Base-by-base conservation (phyloP, 2,888 invertebrate species). In the Cremastinae sp. region DNA sequence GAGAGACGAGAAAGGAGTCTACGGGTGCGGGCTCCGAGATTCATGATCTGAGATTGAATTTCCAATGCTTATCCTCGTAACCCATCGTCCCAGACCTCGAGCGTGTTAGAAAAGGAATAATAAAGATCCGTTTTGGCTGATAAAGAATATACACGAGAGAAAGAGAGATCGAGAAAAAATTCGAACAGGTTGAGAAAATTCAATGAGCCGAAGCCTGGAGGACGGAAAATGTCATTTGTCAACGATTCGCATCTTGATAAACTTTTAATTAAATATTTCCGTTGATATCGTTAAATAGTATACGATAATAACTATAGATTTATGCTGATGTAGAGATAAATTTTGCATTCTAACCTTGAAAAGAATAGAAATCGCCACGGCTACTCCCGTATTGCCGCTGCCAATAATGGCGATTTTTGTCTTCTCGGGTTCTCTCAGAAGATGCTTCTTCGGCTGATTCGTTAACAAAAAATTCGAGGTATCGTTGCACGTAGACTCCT, bases 361-460 rank as follows among this genome's bases (percentile, higher is more conserved):
- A 28, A 87, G 83, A 69, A 87, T 79, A 0, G 85, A 82, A 62
- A 88, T 78, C 34, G 81, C 86, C 12, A 83, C 80, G n/a, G 87
- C 85, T 9, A 87, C 84, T 53, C 88, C 88, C 49, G 83, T 83
- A 62, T 81, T 79, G 14, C 85, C 84, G 59, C 84, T 84, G 36
- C 86, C 87, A 22, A 84, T 84, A 78, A 88, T 85, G 64, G 80
- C 86, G 78, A 88, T 79, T 78, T 88, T 88, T 68, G 87, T 83
- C 16, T 83, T 82, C 74, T 85, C 84, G 20, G 76, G 78, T 66
- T 85, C 82, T 49, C 74, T 65, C 74, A 80, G 77, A 74, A 82
- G 80, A 34, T 86, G 84, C n/a, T 58, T 53, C 38, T 45, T 41
- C 49, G 84, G 79, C 64, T 85, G 80, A 78, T 82, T 81, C 41